Conservation (phyloP, 2,113 vertebrate species). For the Taurulus bubalis region DNA sequence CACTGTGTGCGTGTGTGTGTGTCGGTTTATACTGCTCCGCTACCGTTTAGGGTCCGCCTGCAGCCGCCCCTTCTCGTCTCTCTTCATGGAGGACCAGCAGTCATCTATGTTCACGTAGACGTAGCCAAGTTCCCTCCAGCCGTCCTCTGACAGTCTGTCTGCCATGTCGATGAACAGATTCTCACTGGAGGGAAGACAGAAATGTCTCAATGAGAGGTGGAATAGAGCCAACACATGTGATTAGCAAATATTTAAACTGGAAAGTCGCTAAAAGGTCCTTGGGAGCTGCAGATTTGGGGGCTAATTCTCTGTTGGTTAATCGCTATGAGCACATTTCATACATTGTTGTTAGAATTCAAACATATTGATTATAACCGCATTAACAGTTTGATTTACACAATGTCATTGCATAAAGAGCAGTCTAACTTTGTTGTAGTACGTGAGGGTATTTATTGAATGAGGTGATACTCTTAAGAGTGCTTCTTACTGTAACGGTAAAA, state of each 20-base stretch:
- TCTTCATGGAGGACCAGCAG: constrained; percentile 90
- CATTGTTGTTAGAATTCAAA: no score
- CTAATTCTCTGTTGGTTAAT: no score
- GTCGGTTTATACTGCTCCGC: constrained; percentile 52
- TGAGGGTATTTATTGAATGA: background rate
- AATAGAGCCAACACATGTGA: background rate
- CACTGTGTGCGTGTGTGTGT: background rate
- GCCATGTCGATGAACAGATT: constrained; percentile 92
- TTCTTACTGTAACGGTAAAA: background rate
- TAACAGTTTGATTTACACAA: background rate
- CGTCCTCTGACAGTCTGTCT: constrained; percentile 87
- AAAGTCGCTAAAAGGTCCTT: background rate
- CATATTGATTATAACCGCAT: no score
- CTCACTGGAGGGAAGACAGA: constrained; percentile 64
- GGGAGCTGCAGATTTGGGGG: background rate
- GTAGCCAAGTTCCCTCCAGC: constrained; percentile 84
- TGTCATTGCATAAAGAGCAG: background rate
- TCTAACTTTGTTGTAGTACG: background rate
- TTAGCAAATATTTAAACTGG: background rate
- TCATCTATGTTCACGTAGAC: constrained; percentile 93
- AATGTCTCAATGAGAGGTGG: background rate
- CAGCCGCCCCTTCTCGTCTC: constrained; percentile 84
- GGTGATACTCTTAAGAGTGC: background rate
- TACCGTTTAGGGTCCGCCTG: constrained; percentile 87
- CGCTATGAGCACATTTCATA: no score